A percentile compares a stretch with the other conserved stretches of the same genome.
Evolutionary conservation across 2,888 invertebrate genomes (phyloP).

Genomic region (Phoronis australis): DNA sequence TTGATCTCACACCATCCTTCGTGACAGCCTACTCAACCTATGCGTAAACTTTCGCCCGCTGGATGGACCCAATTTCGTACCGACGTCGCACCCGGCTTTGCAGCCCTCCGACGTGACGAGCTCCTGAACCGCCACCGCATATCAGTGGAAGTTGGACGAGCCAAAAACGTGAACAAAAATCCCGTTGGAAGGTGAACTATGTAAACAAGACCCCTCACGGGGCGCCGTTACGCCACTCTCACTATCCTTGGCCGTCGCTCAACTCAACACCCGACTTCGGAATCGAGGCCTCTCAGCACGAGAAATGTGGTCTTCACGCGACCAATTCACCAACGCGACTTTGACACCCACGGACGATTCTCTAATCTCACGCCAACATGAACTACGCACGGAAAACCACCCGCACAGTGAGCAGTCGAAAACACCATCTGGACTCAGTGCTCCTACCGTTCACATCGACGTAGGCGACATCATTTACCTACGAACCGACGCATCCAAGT

Average conservation of each 20-base stretch:
- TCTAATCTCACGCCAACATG: background rate
- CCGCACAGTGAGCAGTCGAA: background rate
- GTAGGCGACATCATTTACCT: constrained; percentile 1
- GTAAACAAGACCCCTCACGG: background rate
- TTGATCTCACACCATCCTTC: constrained; percentile 1
- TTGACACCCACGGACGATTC: background rate
- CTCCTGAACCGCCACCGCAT: background rate
- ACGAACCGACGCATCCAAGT: background rate
- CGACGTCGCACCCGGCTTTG: constrained; percentile 8
- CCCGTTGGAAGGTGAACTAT: constrained; percentile 9
- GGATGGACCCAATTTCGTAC: constrained; percentile 7
- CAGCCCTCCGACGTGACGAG: constrained; percentile 3
- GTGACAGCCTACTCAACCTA: constrained; percentile 2
- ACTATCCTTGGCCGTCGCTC: constrained; percentile 4
- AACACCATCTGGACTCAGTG: background rate
- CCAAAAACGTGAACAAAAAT: constrained; percentile 11
- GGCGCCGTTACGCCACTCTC: background rate
- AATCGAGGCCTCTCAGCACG: constrained; percentile 8
- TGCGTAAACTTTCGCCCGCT: constrained; percentile 2
- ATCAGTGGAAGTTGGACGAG: background rate
- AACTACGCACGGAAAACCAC: background rate
- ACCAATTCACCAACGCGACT: constrained; percentile 5
- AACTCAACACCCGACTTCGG: constrained; percentile 9
- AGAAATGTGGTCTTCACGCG: constrained; percentile 11
- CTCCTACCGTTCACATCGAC: background rate